Evolutionary conservation across 2,113 vertebrate genomes (phyloP).

Genomic region (Ploceus nigricollis): DNA sequence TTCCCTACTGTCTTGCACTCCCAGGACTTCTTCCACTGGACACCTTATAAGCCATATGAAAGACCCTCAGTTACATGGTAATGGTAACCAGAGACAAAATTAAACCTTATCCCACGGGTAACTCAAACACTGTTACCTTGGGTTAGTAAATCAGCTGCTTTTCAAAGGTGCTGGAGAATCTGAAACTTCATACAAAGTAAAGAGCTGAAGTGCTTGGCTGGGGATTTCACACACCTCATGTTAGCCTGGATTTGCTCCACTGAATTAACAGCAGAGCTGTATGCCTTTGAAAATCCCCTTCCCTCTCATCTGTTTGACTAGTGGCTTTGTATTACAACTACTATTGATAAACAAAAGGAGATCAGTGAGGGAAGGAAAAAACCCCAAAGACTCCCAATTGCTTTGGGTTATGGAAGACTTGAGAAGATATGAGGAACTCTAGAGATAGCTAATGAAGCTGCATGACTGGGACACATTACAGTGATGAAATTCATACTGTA

Average conservation of each 20-base stretch:
- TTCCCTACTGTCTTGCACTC: not conserved
- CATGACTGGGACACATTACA: not conserved
- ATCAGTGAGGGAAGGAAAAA: not conserved
- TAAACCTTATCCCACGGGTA: not conserved
- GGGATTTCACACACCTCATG: not conserved
- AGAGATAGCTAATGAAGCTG: not conserved
- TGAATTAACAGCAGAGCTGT: not conserved
- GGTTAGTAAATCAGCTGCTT: not conserved
- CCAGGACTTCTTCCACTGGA: not conserved
- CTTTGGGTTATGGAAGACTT: not conserved
- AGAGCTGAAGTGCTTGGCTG: not conserved
- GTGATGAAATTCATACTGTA: not conserved
- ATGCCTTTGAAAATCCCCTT: not conserved
- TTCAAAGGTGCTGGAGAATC: not conserved
- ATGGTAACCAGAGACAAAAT: not conserved
- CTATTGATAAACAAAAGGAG: not conserved
- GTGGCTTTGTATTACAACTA: not conserved
- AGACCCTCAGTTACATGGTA: not conserved
- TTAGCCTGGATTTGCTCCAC: not conserved
- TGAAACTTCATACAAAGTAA: not conserved
- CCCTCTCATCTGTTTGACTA: not conserved
- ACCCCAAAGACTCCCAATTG: not conserved
- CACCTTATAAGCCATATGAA: not conserved
- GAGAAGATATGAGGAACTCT: not conserved
- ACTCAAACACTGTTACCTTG: not conserved